Evolutionary conservation across 53 echinoderm and acorn worm species (phyloP).

Genomic region (Arbacia lixula): DNA sequence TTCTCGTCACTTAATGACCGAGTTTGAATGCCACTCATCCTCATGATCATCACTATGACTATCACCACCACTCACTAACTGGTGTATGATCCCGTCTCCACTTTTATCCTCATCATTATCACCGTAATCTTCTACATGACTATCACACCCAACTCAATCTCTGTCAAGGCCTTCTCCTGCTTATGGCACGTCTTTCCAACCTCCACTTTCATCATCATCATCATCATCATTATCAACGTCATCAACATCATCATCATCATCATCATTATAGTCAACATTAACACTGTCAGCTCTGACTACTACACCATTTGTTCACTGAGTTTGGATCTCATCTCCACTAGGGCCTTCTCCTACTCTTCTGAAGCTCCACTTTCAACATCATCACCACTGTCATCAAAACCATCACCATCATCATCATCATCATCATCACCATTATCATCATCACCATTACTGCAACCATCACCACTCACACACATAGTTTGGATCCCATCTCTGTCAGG

Average conservation of each 20-base stretch:
- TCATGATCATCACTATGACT: no score
- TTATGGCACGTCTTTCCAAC: no score
- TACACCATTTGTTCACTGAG: constrained; percentile 93
- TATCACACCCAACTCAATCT: no score
- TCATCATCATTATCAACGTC: not conserved
- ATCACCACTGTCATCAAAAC: not conserved
- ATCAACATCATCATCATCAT: constrained; percentile 20
- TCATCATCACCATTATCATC: constrained; percentile 4
- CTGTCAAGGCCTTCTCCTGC: no score
- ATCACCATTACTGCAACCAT: constrained; percentile 2
- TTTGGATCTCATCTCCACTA: constrained; percentile 94
- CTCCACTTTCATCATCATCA: not conserved
- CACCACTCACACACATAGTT: constrained; percentile 89
- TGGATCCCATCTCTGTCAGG: constrained; percentile 90
- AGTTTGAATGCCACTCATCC: no score
- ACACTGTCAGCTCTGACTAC: no score
- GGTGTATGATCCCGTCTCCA: no score
- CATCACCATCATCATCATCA: not conserved
- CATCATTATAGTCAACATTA: no score
- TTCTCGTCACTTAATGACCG: no score
- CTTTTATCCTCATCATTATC: no score
- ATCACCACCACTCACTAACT: no score
- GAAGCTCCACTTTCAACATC: not conserved
- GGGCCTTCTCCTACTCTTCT: constrained; percentile 85
- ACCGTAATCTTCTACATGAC: no score